Conservation (phyloP, 1,140 invertebrate species). For the Diorhabda elongata region DNA sequence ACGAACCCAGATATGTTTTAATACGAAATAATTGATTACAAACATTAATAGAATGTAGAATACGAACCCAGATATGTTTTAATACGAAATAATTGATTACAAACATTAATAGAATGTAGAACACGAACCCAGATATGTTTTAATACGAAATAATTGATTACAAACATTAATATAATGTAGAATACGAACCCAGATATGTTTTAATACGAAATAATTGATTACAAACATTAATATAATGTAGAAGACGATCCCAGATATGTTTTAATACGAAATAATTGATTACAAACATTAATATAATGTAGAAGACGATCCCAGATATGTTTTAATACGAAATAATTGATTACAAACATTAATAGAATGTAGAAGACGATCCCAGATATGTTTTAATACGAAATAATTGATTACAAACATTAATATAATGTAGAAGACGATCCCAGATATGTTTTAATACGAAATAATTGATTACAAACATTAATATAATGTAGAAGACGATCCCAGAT, state of each 20-base stretch:
- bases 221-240: neutral
- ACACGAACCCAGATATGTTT: too few species aligned
- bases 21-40: too few species aligned
- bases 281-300: neutral
- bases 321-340: neutral
- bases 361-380: neutral
- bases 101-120: neutral
- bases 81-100: neutral
- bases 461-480: too few species aligned
- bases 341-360: neutral
- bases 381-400: neutral
- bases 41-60: neutral
- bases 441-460: neutral
- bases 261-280: too few species aligned
- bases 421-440: neutral
- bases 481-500: too few species aligned
- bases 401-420: neutral
- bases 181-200: slow-evolving; percentile 6
- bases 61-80: slow-evolving; percentile 4
- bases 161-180: neutral
- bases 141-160: too few species aligned
- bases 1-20: too few species aligned
- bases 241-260: too few species aligned
- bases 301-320: neutral
- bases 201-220: neutral